Evolutionary conservation across 2,888 invertebrate genomes (phyloP), one percentile per base, ranked within the genome.

Genomic region (Notocelia uddmanniana): DNA sequence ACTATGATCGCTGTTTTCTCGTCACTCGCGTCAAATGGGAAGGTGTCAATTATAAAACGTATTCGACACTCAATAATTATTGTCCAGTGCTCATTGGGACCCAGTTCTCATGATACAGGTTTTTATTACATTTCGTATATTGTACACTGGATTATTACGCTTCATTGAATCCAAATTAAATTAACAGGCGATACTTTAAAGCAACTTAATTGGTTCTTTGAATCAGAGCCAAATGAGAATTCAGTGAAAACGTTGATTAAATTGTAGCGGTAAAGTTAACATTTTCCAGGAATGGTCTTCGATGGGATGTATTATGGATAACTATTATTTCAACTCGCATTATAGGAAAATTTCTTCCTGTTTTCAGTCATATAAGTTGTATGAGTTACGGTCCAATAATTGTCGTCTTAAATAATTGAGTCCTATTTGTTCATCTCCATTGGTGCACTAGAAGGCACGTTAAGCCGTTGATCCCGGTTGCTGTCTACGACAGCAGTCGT

Each of bases 21-120:
- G 6, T 75, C 13, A 58, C 68, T 78, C 58, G 69, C 0, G 54
- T 71, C 78, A 69, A 74, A 73, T 77, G 70, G 76, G 76, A 79
- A 81, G 79, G 77, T 79, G 79, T 83, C 81, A 81, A 81, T 82
- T 83, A 80, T 75, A 77, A 75, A 72, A 76, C 74, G 75, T 72
- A 74, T 76, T 75, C 77, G 73, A 77, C 74, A 79, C 77, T 76
- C 75, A 74, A 76, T 80, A 79, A 83, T 81, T 78, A 80, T 79
- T 76, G 75, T 75, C 73, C 74, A 75, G 76, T 73, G 60, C 67
- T 74, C 74, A 77, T 72, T 75, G 69, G 74, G 73, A 69, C 64
- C 70, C 58, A 60, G 70, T 80, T 80, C 80, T 74, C 78, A 81
- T 75, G 76, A 73, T 69, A 75, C 76, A 59, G 73, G 60, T 60